Conservation (phyloP, 2,888 invertebrate species). For the Petrolisthes cinctipes region DNA sequence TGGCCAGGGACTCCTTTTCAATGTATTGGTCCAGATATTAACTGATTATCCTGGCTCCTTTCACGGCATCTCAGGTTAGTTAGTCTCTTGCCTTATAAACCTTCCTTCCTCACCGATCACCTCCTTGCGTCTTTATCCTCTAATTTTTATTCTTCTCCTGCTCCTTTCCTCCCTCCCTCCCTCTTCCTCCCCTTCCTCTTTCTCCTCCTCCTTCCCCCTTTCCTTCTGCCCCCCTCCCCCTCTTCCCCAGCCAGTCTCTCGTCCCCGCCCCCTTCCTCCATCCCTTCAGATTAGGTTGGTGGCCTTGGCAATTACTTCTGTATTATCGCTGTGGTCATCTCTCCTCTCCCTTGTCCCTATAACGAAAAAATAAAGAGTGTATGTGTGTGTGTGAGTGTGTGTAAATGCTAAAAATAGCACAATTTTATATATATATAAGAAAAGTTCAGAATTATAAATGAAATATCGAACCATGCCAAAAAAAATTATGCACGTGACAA, state of each 20-base stretch:
- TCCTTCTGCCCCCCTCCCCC: not conserved
- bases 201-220: not conserved
- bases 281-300: too few relatives aligned
- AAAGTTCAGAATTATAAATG: not conserved
- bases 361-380: not conserved
- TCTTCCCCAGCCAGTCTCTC: not conserved
- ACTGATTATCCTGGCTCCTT: too few relatives aligned
- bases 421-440: not conserved
- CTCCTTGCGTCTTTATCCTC: not conserved
- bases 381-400: not conserved
- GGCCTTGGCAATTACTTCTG: too few relatives aligned
- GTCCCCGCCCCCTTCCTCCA: not conserved
- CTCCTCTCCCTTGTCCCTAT: too few relatives aligned
- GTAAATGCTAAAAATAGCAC: not conserved
- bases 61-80: too few relatives aligned
- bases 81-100: too few relatives aligned
- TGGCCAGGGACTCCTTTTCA: too few relatives aligned
- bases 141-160: not conserved
- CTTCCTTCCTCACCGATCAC: not conserved
- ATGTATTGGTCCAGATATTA: too few relatives aligned
- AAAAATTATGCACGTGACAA: not conserved
- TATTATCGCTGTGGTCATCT: too few relatives aligned
- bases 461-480: not conserved
- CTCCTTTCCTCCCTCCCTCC: not conserved
- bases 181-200: not conserved